Evolutionary conservation across 2,797 vertebrate genomes (phyloP), one percentile per base, ranked within the genome.

Genomic region (Acipenser transmontanus): DNA sequence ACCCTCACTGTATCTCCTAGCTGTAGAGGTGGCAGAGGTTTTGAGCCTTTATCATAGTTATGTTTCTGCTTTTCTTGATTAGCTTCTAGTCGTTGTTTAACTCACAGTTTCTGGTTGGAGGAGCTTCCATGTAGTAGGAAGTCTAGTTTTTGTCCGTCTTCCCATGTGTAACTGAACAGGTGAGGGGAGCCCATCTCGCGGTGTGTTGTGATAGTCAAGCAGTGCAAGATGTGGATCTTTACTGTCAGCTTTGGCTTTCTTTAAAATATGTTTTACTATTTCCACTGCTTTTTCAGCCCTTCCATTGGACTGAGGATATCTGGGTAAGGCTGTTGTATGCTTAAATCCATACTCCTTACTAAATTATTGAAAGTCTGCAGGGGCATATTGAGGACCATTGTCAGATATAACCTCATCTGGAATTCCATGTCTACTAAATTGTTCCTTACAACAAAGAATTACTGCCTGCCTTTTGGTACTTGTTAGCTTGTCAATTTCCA

Each of bases 341-440:
- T 49, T 65, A 72, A 70, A 75, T 72, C 66, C 51, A 48, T 70
- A 74, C 52, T 49, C 59, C 69, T 67, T 69, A 71, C 0, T 57
- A 73, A 54, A 61, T 61, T 70, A 65, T 60, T 17, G 48, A n/a
- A 63, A 69, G 68, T 73, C 75, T 52, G 50, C 65, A 61, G 71
- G 70, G 65, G 52, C 11, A 13, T 49, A 57, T 7, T 56, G 47
- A 68, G 69, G 64, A 59, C 61, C 69, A 74, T 71, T 17, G n/a
- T 69, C 69, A 68, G 52, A 69, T 68, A 61, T 73, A 69, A 59
- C 65, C 74, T 70, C 59, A 57, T 57, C 65, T 61, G 57, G 65
- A 56, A 69, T 51, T 72, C 62, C 51, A 62, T 76, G 63, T 66
- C 75, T 70, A 68, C 76, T 75, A 78, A 64, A 70, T 72, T 69